Evolutionary conservation across 2,797 vertebrate genomes (phyloP).

Genomic region (Phrynocephalus forsythii): DNA sequence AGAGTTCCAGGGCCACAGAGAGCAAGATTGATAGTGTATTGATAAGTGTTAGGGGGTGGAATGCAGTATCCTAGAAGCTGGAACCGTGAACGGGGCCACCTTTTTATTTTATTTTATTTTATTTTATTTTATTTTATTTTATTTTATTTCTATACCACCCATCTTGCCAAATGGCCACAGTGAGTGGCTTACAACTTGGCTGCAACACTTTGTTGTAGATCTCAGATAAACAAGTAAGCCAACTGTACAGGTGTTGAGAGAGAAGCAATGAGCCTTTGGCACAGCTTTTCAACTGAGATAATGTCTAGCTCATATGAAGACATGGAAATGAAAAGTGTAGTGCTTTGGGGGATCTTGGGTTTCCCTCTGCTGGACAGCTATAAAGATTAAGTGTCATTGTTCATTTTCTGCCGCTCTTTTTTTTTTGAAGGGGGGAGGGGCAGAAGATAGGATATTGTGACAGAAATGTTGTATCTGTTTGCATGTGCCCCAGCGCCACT

Average conservation of each 20-base stretch:
- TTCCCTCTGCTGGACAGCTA: neutral
- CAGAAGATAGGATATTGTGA: neutral
- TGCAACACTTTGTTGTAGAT: neutral
- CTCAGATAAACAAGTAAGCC: neutral
- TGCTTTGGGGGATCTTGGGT: neutral
- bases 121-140: too few species aligned
- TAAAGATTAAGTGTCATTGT: neutral
- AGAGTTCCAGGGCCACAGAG: neutral
- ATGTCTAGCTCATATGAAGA: neutral
- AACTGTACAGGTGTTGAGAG: neutral
- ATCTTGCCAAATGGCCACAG: too few species aligned
- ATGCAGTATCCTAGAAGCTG: neutral
- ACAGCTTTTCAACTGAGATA: neutral
- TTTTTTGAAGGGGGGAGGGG: too few species aligned
- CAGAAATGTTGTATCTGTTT: neutral
- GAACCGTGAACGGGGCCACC: too few species aligned
- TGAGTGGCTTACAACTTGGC: too few species aligned
- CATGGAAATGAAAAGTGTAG: neutral
- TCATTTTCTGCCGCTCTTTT: slow-evolving; percentile 2
- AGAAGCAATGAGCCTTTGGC: neutral
- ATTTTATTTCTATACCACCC: too few species aligned
- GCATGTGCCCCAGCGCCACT: neutral
- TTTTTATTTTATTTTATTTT: too few species aligned
- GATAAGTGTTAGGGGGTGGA: too few species aligned
- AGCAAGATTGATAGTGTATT: neutral